Evolutionary conservation across 2,888 invertebrate genomes (phyloP).

Genomic region (Chaetoderma sp.): DNA sequence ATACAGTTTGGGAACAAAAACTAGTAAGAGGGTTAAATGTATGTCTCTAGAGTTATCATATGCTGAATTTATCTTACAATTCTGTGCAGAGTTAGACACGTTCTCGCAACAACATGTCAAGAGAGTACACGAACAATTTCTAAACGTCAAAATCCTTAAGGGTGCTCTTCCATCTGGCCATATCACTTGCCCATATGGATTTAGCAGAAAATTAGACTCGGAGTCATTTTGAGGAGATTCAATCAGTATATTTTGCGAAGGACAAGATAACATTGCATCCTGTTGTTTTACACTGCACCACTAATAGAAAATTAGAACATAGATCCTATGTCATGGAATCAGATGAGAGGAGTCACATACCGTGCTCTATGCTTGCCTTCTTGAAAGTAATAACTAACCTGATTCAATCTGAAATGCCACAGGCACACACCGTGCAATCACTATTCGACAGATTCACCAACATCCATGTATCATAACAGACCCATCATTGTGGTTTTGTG

Average conservation of each 20-base stretch:
- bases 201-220: slow-evolving; percentile 33
- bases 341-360: slow-evolving; percentile 15
- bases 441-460: slow-evolving; percentile 15
- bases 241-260: slow-evolving; percentile 31
- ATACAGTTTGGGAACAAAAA: not conserved
- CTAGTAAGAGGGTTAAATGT: too few relatives aligned
- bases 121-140: slow-evolving; percentile 18
- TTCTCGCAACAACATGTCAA: slow-evolving; percentile 22
- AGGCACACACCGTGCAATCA: slow-evolving; percentile 5
- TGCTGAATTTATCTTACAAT: not conserved
- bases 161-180: slow-evolving; percentile 17
- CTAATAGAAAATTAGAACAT: slow-evolving; percentile 4
- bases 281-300: slow-evolving; percentile 22
- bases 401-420: too few relatives aligned
- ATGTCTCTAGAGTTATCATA: not conserved
- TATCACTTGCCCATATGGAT: slow-evolving; percentile 34
- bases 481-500: too few relatives aligned
- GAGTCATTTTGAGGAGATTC: slow-evolving; percentile 24
- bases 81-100: slow-evolving; percentile 6
- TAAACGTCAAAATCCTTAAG: slow-evolving; percentile 20
- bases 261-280: too few relatives aligned
- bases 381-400: slow-evolving; percentile 9
- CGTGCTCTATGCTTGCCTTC: slow-evolving; percentile 19
- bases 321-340: slow-evolving; percentile 19
- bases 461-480: too few relatives aligned